Percentiles rank a stretch among this genome's conserved stretches.
Conservation (phyloP, 2,888 invertebrate species). For the Agrochola lychnidis region DNA sequence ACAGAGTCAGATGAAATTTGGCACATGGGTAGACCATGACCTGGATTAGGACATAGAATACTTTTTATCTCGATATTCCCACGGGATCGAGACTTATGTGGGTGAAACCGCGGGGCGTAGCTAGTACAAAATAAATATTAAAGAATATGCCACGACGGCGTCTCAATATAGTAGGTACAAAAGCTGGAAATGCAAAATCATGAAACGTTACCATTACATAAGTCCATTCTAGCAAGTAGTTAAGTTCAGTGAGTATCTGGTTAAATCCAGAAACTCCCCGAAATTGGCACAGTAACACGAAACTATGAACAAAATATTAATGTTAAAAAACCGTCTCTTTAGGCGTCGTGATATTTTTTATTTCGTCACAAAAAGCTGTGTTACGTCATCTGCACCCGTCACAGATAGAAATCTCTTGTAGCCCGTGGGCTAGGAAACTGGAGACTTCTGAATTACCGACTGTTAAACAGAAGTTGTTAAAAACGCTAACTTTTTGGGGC, state of each 20-base stretch:
- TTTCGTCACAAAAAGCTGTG: conserved; percentile 58
- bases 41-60: too few species aligned
- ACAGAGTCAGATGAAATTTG: too few species aligned
- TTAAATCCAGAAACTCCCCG: too few species aligned
- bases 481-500: background rate
- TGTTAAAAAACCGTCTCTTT: conserved; percentile 37
- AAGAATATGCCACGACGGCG: too few species aligned
- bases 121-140: too few species aligned
- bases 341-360: conserved; percentile 56
- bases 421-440: conserved; percentile 48
- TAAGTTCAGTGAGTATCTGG: background rate
- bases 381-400: conserved; percentile 64
- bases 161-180: background rate
- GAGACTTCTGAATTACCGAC: conserved; percentile 16
- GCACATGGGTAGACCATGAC: too few species aligned
- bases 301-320: conserved; percentile 28
- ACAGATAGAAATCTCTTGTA: conserved; percentile 53
- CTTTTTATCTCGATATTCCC: too few species aligned
- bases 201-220: background rate
- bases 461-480: background rate
- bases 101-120: too few species aligned
- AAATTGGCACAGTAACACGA: conserved; percentile 34
- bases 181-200: background rate
- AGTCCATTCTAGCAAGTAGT: background rate
- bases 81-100: too few species aligned